phyloP scores from a whole-genome alignment of 2,888 invertebrate genomes.

The Boloria selene region DNA sequence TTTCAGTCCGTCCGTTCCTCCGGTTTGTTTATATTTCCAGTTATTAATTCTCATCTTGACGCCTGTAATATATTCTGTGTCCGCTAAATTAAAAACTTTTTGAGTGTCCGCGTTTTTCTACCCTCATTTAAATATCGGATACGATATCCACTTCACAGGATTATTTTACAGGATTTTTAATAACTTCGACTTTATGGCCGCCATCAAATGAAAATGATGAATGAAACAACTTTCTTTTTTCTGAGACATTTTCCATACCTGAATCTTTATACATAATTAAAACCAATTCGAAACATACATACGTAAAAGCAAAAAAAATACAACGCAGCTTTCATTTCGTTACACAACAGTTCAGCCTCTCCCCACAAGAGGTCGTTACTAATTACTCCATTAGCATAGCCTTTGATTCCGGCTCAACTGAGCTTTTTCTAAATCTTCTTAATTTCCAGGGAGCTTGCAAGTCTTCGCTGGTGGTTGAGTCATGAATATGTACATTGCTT shows the following conservation, averaged over 20 bases:
- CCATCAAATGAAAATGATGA: too few species aligned
- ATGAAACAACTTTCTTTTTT: too few species aligned
- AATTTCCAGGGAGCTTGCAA: constrained; percentile 51
- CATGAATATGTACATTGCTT: constrained; percentile 45
- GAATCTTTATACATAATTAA: too few species aligned
- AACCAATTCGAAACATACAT: neutral
- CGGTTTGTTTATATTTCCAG: constrained; percentile 39
- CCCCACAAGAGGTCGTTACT: constrained; percentile 59
- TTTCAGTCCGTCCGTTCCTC: constrained; percentile 6
- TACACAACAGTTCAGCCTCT: constrained; percentile 47
- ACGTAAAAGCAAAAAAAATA: neutral
- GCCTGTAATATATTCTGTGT: constrained; percentile 47
- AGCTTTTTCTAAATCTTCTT: constrained; percentile 68
- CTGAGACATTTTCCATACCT: too few species aligned
- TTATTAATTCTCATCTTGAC: constrained; percentile 49
- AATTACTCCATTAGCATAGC: constrained; percentile 67
- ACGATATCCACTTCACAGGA: constrained; percentile 30
- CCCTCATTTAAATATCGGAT: constrained; percentile 42
- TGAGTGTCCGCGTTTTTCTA: constrained; percentile 39
- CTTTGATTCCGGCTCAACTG: constrained; percentile 60
- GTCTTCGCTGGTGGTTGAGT: constrained; percentile 39
- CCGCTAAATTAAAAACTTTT: constrained; percentile 50
- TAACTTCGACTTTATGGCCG: too few species aligned
- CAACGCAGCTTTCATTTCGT: neutral
- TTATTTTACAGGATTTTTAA: too few species aligned